Conservation (phyloP, 2,113 vertebrate genomes). For the Cichladusa arquata region DNA sequence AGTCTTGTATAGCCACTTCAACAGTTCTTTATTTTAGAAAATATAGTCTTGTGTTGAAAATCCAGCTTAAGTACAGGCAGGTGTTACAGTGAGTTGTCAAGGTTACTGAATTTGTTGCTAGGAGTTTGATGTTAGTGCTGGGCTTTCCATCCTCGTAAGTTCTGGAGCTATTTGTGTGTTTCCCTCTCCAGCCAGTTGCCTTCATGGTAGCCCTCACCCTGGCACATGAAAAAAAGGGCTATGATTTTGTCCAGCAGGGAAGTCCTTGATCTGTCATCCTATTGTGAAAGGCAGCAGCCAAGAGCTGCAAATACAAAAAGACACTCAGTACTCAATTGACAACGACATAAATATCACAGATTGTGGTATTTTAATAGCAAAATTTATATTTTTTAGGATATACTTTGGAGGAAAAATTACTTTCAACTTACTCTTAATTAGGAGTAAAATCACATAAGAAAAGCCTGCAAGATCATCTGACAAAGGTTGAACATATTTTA, state of each 20-base stretch:
- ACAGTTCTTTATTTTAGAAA: background rate
- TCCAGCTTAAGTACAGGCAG: background rate
- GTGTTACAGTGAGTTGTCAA: background rate
- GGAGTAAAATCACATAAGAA: background rate
- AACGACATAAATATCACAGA: accelerated
- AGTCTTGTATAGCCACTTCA: background rate
- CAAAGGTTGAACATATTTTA: background rate
- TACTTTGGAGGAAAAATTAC: background rate
- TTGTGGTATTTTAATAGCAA: background rate
- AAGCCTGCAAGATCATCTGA: background rate
- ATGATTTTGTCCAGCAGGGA: background rate
- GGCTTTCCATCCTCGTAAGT: background rate
- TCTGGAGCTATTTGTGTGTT: background rate
- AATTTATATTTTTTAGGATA: background rate
- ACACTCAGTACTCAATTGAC: background rate
- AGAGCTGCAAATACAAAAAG: background rate
- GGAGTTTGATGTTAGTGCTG: background rate
- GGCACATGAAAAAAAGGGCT: background rate
- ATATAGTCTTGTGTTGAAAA: background rate
- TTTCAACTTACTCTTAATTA: background rate
- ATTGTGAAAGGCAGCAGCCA: background rate
- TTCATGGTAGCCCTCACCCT: background rate
- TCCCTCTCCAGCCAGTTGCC: background rate
- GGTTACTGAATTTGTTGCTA: background rate
- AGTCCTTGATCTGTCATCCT: background rate